Evolutionary conservation across 2,888 invertebrate genomes (phyloP).

Genomic region (Drosophila pseudotalamancana): DNA sequence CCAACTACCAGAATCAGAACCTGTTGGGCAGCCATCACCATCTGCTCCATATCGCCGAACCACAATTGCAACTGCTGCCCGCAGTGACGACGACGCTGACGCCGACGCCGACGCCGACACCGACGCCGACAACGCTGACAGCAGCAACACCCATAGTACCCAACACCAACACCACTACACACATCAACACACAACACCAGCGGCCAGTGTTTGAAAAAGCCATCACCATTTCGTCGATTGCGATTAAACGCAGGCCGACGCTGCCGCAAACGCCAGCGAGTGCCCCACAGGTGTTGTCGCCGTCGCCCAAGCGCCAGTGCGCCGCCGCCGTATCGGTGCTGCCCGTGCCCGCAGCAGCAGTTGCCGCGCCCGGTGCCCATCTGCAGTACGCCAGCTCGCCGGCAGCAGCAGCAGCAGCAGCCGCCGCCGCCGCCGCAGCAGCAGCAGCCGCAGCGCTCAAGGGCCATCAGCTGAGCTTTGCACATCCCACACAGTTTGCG

Average conservation of each 20-base stretch:
- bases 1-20: slow-evolving; percentile 75
- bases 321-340: slow-evolving; percentile 84
- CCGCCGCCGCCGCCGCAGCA: slow-evolving; percentile 69
- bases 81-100: slow-evolving; percentile 66
- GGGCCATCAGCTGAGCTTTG: slow-evolving; percentile 75
- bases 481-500: slow-evolving; percentile 80
- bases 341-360: slow-evolving; percentile 76
- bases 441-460: slow-evolving; percentile 79
- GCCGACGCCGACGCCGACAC: slow-evolving; percentile 40
- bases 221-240: slow-evolving; percentile 85
- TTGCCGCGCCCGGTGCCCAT: slow-evolving; percentile 78
- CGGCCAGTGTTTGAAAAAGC: slow-evolving; percentile 83
- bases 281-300: slow-evolving; percentile 85
- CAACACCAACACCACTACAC: slow-evolving; percentile 37
- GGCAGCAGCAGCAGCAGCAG: slow-evolving; percentile 77
- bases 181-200: slow-evolving; percentile 70
- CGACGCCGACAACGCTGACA: slow-evolving; percentile 26
- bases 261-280: slow-evolving; percentile 85
- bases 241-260: slow-evolving; percentile 85
- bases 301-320: slow-evolving; percentile 85
- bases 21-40: slow-evolving; percentile 80
- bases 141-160: slow-evolving; percentile 27
- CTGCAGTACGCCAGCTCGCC: slow-evolving; percentile 83
- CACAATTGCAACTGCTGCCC: slow-evolving; percentile 74
- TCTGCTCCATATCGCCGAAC: slow-evolving; percentile 76